Percentiles rank a stretch among this genome's conserved stretches.
Evolutionary conservation across 2,888 invertebrate genomes (phyloP).

Genomic region (Lissonota sp.): DNA sequence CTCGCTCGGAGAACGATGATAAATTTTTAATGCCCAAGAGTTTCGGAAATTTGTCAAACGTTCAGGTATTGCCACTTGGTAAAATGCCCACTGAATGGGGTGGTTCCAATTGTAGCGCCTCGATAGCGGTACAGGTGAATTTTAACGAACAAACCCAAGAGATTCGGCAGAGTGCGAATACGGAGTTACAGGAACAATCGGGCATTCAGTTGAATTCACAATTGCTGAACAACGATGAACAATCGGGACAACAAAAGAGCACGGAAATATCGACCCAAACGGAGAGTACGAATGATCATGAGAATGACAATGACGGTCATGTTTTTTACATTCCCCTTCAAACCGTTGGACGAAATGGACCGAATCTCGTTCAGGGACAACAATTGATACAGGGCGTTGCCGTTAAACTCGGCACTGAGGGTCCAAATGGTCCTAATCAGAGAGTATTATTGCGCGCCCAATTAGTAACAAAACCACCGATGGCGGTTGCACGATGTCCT

Average conservation of each 20-base stretch:
- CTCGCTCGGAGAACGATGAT: constrained; percentile 56
- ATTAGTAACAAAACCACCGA: constrained; percentile 86
- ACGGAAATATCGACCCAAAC: constrained; percentile 84
- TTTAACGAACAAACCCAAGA: constrained; percentile 82
- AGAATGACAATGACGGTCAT: constrained; percentile 86
- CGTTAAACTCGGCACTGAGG: constrained; percentile 88
- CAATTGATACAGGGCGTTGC: constrained; percentile 87
- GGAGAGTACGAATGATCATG: constrained; percentile 84
- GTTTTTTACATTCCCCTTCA: constrained; percentile 88
- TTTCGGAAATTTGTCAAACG: constrained; percentile 77
- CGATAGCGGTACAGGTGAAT: constrained; percentile 86
- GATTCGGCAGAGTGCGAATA: constrained; percentile 65
- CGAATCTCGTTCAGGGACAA: constrained; percentile 80
- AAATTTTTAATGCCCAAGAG: constrained; percentile 78
- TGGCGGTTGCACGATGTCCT: constrained; percentile 82
- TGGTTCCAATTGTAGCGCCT: constrained; percentile 84
- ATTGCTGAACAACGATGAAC: constrained; percentile 21
- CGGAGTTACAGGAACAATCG: constrained; percentile 74
- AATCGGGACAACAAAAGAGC: constrained; percentile 73
- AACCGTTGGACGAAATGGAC: constrained; percentile 82
- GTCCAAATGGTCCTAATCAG: constrained; percentile 87
- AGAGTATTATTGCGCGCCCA: constrained; percentile 87
- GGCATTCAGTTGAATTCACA: constrained; percentile 59
- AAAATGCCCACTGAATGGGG: constrained; percentile 81
- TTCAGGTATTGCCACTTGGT: constrained; percentile 79